Evolutionary conservation across 2,113 vertebrate species (phyloP).

Genomic region (Stegostoma tigrinum): DNA sequence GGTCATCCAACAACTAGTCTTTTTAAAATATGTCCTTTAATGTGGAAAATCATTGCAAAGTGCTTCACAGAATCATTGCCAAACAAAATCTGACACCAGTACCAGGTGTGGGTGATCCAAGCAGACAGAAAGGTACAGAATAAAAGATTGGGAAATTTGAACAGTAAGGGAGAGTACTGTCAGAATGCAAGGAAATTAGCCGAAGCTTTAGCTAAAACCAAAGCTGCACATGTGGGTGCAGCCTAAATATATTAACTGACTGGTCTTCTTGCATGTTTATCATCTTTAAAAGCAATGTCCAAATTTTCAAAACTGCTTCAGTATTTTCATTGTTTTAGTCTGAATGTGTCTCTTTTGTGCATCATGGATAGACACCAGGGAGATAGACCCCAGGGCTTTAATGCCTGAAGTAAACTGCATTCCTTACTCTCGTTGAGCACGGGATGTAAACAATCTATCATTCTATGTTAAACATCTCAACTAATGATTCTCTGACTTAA

Average conservation of each 20-base stretch:
- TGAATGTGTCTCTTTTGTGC: not conserved
- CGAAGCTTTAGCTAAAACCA: not conserved
- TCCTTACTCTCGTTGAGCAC: slow-evolving; percentile 10
- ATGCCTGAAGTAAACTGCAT: not conserved
- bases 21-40: not conserved
- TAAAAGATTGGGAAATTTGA: not conserved
- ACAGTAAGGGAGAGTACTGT: not conserved
- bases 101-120: not conserved
- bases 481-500: not conserved
- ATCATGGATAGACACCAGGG: not conserved
- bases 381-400: not conserved
- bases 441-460: not conserved
- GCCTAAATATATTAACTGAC: not conserved
- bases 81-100: not conserved
- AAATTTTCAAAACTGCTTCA: not conserved
- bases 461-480: slow-evolving; percentile 22
- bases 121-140: not conserved
- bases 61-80: no score
- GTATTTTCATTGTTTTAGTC: not conserved
- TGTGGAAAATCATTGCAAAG: not conserved
- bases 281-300: no score
- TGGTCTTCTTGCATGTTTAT: no score
- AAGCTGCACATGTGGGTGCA: not conserved
- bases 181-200: not conserved
- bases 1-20: not conserved